A percentile compares a stretch with the other conserved stretches of the same genome.
These are phyloP conservation scores for Artemisiospiza belli DNA, from an alignment of 2,113 vertebrate species.

Conservation along the genomic window DNA sequence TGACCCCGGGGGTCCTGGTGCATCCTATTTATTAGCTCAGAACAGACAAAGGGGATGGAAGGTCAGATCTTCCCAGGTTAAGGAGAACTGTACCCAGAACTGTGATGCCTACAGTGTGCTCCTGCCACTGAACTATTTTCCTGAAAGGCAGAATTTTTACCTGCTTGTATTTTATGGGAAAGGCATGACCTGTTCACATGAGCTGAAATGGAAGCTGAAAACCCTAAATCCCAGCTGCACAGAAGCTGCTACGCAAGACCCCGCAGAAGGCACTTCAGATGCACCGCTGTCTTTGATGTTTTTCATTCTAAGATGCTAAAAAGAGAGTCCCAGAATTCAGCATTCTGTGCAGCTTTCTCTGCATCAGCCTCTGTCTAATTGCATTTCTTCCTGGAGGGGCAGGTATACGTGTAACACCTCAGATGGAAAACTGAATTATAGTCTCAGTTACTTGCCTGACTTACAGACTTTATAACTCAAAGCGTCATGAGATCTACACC, in stretches of 20 bases:
- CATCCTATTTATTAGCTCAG: not conserved
- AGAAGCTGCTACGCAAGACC: not conserved
- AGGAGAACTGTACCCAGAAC: not conserved
- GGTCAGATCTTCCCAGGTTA: not conserved
- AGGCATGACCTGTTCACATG: not conserved
- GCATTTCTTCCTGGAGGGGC: not conserved
- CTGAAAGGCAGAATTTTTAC: not conserved
- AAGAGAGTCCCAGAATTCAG: not conserved
- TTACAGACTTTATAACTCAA: not conserved
- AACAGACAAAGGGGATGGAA: not conserved
- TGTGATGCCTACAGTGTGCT: not conserved
- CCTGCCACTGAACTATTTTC: not conserved
- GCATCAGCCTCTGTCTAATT: not conserved
- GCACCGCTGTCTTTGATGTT: not conserved
- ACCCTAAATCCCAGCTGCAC: not conserved
- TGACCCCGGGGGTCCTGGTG: not conserved
- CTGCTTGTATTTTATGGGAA: not conserved
- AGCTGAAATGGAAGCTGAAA: not conserved
- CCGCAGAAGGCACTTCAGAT: not conserved
- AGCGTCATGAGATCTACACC: not conserved
- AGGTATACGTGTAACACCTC: not conserved
- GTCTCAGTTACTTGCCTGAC: not conserved
- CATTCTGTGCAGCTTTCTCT: not conserved
- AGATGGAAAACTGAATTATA: not conserved
- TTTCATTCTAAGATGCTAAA: not conserved